Evolutionary conservation across 2,888 invertebrate species (phyloP), one percentile per base, ranked within the genome.

Genomic region (Eupithecia subfuscata): DNA sequence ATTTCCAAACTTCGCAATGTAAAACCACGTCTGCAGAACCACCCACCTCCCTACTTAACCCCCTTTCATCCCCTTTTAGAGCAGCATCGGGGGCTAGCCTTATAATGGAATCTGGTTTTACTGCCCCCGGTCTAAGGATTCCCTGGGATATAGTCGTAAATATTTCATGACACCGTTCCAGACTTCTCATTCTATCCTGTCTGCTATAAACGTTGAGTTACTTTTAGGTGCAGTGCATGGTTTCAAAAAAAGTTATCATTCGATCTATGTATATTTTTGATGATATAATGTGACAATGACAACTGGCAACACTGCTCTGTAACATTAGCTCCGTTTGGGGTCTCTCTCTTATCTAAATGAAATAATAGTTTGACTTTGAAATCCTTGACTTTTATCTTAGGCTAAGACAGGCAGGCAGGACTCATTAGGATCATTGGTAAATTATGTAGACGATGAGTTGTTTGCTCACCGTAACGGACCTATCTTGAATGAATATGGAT

Each of bases 401-500:
- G 18, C n/a, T 48, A 18, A 11, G 12, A 16, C 14, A 43, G 43
- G 43, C 45, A 2, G 8, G 48, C 7, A 48, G n/a, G 45, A 48
- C 11, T 56, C n/a, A 22, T n/a, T 48, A 48, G n/a, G 48, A 11
- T 52, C 22, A 56, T 56, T n/a, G 9, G 25, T 60, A 37, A 67
- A 4, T n/a, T 37, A 40, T 0, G 22, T 43, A 68, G 22, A 45
- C 45, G 14, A 22, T 68, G 68, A 43, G 14, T 45, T 68, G 25
- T 68, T 68, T 68, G 25, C 30, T 30, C 43, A 25, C 25, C 43
- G 45, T 34, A 69, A 12, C 48, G 45, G 60, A 48, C 65, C 37
- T 70, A 56, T 37, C 82, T 87, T 90, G 87, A 88, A 89, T 91
- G 90, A 91, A 90, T 91, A 91, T 92, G 90, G 85, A 91, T 87